Evolutionary conservation across 2,113 vertebrate genomes (phyloP), one percentile per base, ranked within the genome.

Genomic region (Probosciger aterrimus): DNA sequence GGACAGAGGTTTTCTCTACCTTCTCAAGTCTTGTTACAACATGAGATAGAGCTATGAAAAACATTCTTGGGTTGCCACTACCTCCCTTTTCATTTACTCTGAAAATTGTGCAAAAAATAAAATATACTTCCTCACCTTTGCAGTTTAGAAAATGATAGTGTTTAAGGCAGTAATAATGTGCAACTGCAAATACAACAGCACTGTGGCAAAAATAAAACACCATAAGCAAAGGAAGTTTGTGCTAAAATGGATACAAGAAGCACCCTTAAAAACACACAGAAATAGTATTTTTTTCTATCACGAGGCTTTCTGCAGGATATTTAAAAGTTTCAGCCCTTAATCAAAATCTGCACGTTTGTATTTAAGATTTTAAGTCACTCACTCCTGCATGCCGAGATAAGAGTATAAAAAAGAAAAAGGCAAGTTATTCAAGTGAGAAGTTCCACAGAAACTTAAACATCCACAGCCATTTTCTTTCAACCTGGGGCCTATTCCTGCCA

Each of bases 111-210:
- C 86, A 93, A 97, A 95, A 95, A 95, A 82, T 69, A 96, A 97
- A 97, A 96, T 94, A 93, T 46, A 91, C 77, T 96, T 95, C 81
- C 78, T 86, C 92, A 67, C 60, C 83, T 96, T 91, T 89, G 47
- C 88, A 94, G 94, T 97, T 95, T 84, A 92, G 91, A 97, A 98
- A 97, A 98, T 97, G 55, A 96, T 63, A 96, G 94, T 86, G 89
- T 97, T 97, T 95, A 98, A 97, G 81, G 92, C 93, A 96, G 95
- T 90, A 96, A 97, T 96, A 97, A 97, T 64, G 86, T 76, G 92
- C 73, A 71, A 94, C 93, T 97, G 88, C 92, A 96, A 88, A 96
- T 92, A 96, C 92, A 97, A 96, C 83, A 93, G 89, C 86, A 78
- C 93, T 53, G 84, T n/a, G 86, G 73, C 77, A 97, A 97, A 95